Percentiles rank a stretch among this genome's conserved stretches.
These are phyloP conservation scores for Lypha dubia DNA, from an alignment of 2,888 invertebrate species.

Conservation along the genomic window DNA sequence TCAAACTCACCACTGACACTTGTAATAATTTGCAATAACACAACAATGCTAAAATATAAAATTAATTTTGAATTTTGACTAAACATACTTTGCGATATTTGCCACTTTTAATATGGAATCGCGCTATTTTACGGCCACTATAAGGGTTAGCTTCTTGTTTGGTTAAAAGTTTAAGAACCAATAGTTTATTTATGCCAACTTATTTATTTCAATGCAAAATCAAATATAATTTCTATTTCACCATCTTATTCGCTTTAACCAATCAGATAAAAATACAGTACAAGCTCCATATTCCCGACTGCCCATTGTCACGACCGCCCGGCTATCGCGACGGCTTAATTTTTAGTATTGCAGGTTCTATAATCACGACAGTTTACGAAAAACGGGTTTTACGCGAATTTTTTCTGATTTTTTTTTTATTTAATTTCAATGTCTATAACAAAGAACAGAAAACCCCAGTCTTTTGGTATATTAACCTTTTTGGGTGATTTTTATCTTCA, in stretches of 20 bases:
- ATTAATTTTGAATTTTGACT: conserved; percentile 2
- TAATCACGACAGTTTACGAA: too few relatives aligned
- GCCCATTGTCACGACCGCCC: too few relatives aligned
- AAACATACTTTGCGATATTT: not conserved
- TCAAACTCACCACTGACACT: conserved; percentile 12
- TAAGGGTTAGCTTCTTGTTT: not conserved
- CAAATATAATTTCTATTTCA: not conserved
- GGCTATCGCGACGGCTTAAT: too few relatives aligned
- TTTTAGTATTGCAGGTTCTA: too few relatives aligned
- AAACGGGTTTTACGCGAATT: too few relatives aligned
- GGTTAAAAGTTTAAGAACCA: conserved; percentile 10
- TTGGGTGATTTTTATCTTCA: too few relatives aligned
- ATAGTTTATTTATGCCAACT: conserved; percentile 8
- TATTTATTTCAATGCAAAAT: not conserved
- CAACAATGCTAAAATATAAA: conserved; percentile 1
- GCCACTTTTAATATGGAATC: not conserved
- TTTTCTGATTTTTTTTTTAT: too few relatives aligned
- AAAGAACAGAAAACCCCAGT: too few relatives aligned
- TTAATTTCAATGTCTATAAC: too few relatives aligned
- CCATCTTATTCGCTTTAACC: not conserved
- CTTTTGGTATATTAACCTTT: too few relatives aligned
- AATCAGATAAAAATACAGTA: not conserved
- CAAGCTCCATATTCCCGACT: too few relatives aligned
- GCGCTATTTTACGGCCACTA: not conserved
- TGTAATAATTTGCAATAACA: not conserved